Percentiles rank a stretch among this genome's conserved stretches.
phyloP scores from a whole-genome alignment of 1,140 invertebrate genomes.

The Hetaerina americana region DNA sequence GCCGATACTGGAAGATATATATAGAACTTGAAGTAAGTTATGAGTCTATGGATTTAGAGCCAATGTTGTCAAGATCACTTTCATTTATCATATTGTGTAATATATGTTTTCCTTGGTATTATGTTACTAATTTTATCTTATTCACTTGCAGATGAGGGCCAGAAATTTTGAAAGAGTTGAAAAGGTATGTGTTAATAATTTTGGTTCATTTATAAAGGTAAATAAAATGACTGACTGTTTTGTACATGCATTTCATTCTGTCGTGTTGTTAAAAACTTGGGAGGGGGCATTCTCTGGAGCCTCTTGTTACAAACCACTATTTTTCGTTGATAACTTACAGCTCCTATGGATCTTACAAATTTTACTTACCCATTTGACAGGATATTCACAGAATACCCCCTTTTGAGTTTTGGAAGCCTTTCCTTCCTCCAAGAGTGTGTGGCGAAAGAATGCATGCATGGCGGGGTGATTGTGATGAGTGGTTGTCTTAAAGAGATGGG shows the following conservation, averaged over 20 bases:
- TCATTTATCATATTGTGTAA: background rate
- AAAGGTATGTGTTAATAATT: constrained; percentile 62
- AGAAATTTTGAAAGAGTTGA: constrained; percentile 95
- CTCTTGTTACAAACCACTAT: too few species aligned
- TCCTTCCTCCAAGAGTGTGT: constrained; percentile 7
- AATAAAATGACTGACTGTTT: constrained; percentile 16
- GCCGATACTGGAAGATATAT: constrained; percentile 97
- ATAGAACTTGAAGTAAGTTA: constrained; percentile 90
- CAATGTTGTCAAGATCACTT: background rate
- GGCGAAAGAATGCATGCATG: background rate
- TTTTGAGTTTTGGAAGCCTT: constrained; percentile 17
- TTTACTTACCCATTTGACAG: too few species aligned
- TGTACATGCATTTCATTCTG: constrained; percentile 17
- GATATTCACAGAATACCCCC: background rate
- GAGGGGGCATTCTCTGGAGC: constrained; percentile 47
- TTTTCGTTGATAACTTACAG: too few species aligned
- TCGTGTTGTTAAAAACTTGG: constrained; percentile 42
- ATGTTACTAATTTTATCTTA: constrained; percentile 17
- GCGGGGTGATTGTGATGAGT: background rate
- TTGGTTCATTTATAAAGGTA: constrained; percentile 12
- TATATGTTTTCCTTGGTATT: background rate
- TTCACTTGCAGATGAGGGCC: constrained; percentile 78
- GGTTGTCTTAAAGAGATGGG: background rate
- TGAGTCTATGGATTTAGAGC: background rate
- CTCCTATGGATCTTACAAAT: background rate